Base-by-base conservation (phyloP, 2,113 vertebrate species). In the Lanius ludovicianus region DNA sequence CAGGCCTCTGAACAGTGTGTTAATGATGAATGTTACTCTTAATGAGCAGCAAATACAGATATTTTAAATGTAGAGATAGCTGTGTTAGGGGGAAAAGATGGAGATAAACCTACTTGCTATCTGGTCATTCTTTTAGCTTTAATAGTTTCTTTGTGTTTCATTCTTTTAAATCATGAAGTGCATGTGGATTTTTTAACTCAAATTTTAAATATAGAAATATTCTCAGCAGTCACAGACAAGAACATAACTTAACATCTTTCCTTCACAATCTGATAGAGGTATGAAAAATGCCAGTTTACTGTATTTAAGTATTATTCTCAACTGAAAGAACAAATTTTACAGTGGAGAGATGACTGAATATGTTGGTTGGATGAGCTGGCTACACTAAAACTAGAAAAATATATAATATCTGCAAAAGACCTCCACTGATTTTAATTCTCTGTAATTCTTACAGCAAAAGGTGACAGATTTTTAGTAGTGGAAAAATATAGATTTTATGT, bases 381-480 rank as follows among this genome's bases (percentile, higher is more conserved):
- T 92, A 28, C 74, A 62, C 68, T 80, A 50, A 93, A 94, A 93
- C 71, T 89, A 84, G 41, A 74, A 90, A 95, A 92, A 90, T 33
- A 59, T 41, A 11, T 39, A 78, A 55, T 87, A 75, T 9, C 17
- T 53, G 49, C 33, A 64, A 65, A 74, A 75, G 49, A 82, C 20
- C 30, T 81, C 33, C 22, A n/a, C n/a, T 42, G 21, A 8, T 84
- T 80, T 78, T 25, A 74, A 69, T 73, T 93, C 23, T 69, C 46
- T 60, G 22, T 64, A 47, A 47, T 87, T 90, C 46, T 68, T 64
- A 35, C 10, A 87, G 55, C 23, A 73, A 39, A 79, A 80, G 33
- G 27, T 7, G 39, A 24, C 14, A 55, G 47, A 63, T 84, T 65
- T 73, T 89, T 44, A 47, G 18, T 46, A 64, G 42, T 75, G 33